Evolutionary conservation across 1,140 invertebrate species (phyloP), one percentile per base, ranked within the genome.

Genomic region (Musca domestica): DNA sequence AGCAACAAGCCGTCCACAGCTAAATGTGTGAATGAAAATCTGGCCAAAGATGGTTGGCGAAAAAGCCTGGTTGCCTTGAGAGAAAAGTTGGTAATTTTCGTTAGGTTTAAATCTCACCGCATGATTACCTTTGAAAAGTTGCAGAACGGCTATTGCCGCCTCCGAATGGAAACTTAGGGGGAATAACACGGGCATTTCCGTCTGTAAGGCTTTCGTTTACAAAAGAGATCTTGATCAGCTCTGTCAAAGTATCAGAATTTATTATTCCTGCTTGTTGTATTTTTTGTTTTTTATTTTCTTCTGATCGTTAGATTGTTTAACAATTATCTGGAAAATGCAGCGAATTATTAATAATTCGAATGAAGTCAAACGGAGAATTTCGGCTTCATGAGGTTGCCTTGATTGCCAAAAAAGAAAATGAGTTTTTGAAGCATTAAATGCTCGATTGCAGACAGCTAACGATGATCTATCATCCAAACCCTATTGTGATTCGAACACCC

Each of bases 101-200:
- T 52, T 78, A 76, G 80, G 77, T 80, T 80, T 80, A 78, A 80
- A 80, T 80, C 77, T 80, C 77, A 80, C 77, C 77, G 77, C 77
- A 77, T 80, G 77, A 80, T 80, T 80, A 80, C 77, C 76, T 80
- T 76, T 49, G 46, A 66, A 66, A 49, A 61, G 52, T 56, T 66
- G 46, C 41, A 41, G 27, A 30, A 51, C 41, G 17, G 23, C 48
- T 14, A 64, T 52, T 61, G 49, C 46, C 25, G 70, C 72, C 64
- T 67, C 67, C 64, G 56, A 74, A 73, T 67, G 70, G 75, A 76
- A 78, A 74, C 77, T 77, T 74, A 80, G 77, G 76, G 75, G 76
- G 20, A 51, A 22, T 69, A 30, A 30, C 3, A 61, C 41, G 54
- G 66, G 17, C 54, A 58, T 58, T 64, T 19, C 20, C 34, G 19